Evolutionary conservation across 2,797 vertebrate species (phyloP), one percentile per base, ranked within the genome.

Genomic region (Danio choprae): DNA sequence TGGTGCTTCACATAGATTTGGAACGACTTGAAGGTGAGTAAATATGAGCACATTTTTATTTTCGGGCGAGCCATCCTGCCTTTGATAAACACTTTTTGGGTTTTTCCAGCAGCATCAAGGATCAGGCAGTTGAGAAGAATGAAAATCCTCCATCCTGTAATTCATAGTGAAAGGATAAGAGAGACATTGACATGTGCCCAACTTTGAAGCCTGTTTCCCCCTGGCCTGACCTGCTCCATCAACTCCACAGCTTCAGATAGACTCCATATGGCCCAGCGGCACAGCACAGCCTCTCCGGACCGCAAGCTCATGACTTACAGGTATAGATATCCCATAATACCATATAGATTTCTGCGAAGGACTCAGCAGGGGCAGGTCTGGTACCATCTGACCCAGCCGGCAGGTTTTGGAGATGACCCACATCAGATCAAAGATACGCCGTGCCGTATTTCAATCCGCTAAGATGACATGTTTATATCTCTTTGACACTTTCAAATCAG

Each of bases 381-480:
- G 72, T 73, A 79, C 80, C 74, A 65, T 70, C 80, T 74, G 81
- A 64, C 69, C 72, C 51, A 81, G 71, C 41, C 56, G 81, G 60
- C 76, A 55, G 71, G 71, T 79, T 84, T 68, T 79, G 65, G 84
- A 87, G 86, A 82, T 76, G 86, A 87, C 82, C 85, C 74, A 48
- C 74, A 76, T 87, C 84, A 92, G 92, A 92, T 94, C 92, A 94
- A 93, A 94, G 93, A 91, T 90, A 84, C 87, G 86, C 83, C 0
- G 79, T 78, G 85, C 87, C 43, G 38, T 94, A 94, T 92, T 82
- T 93, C 89, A 93, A 87, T 79, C 16, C 40, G 81, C 65, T 74
- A 38, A 89, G 70, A 91, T 92, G 91, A 93, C 86, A 86, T 86
- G 88, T 87, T 87, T 86, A 89, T 89, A 87, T 92, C 90, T 89